These are phyloP conservation scores for Lasiommata megera DNA, from an alignment of 2,888 invertebrate genomes.

Conservation along the genomic window DNA sequence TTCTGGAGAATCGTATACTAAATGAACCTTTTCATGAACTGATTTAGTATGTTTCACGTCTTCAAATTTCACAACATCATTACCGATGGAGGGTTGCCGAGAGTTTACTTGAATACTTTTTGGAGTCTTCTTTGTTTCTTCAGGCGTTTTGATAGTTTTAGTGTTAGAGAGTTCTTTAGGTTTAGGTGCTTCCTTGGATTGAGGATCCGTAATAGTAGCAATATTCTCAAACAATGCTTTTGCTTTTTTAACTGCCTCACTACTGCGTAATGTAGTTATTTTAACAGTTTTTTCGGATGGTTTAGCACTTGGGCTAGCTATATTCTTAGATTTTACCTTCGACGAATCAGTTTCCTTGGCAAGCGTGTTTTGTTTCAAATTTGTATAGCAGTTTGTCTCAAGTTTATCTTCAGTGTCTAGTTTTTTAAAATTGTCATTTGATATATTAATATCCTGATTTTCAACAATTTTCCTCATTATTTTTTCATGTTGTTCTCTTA, in stretches of 20 bases:
- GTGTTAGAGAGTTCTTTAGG: constrained; percentile 44
- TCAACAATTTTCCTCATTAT: constrained; percentile 63
- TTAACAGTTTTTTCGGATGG: constrained; percentile 52
- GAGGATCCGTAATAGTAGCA: constrained; percentile 60
- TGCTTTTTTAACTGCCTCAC: constrained; percentile 85
- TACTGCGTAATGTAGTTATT: constrained; percentile 75
- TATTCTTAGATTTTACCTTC: constrained; percentile 48
- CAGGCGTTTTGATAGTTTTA: constrained; percentile 68
- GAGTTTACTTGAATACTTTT: constrained; percentile 50
- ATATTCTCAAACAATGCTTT: constrained; percentile 87
- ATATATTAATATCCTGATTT: constrained; percentile 44
- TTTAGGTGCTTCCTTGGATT: constrained; percentile 50
- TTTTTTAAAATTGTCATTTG: constrained; percentile 33
- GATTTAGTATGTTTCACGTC: constrained; percentile 42
- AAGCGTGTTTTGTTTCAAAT: constrained; percentile 37
- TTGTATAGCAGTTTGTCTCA: constrained; percentile 36
- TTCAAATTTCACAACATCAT: constrained; percentile 45
- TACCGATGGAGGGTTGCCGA: constrained; percentile 49
- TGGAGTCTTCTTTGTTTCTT: constrained; percentile 65
- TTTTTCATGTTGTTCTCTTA: constrained; percentile 70
- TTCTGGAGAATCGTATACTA: constrained; percentile 39
- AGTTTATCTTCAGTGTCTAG: constrained; percentile 31
- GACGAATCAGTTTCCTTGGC: constrained; percentile 52
- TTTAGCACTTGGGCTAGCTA: constrained; percentile 45
- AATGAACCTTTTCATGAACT: constrained; percentile 33